Evolutionary conservation across 2,888 invertebrate species (phyloP).

Genomic region (Nowickia ferox): DNA sequence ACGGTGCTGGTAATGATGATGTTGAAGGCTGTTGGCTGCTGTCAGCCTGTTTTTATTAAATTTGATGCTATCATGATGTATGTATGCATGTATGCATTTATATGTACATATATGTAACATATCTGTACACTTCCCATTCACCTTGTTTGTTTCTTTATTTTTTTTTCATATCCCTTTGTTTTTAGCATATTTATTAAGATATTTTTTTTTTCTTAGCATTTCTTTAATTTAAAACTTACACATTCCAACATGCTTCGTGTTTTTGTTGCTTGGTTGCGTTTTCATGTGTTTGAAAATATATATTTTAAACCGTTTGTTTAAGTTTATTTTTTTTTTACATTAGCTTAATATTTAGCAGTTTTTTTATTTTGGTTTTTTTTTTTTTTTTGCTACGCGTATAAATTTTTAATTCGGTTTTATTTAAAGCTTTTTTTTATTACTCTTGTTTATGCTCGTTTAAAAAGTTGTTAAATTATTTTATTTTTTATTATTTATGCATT

Average conservation of each 20-base stretch:
- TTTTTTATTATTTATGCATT: constrained; percentile 14
- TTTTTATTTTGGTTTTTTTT: too few species aligned
- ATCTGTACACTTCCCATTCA: constrained; percentile 62
- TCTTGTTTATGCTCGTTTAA: constrained; percentile 25
- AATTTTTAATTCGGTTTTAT: constrained; percentile 48
- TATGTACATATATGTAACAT: background rate
- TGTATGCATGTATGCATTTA: background rate
- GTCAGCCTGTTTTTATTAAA: constrained; percentile 49
- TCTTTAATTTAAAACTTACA: constrained; percentile 60
- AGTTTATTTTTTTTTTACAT: background rate
- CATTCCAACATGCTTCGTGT: constrained; percentile 57
- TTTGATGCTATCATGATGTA: constrained; percentile 62
- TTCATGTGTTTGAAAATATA: constrained; percentile 25
- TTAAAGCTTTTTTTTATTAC: constrained; percentile 53
- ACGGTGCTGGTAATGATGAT: constrained; percentile 35
- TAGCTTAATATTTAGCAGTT: background rate
- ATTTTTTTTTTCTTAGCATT: constrained; percentile 6
- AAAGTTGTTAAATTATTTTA: constrained; percentile 18
- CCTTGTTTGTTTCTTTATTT: constrained; percentile 65
- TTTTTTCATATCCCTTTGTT: constrained; percentile 6
- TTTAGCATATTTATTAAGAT: constrained; percentile 18
- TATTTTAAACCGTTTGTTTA: background rate
- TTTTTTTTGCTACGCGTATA: constrained; percentile 87
- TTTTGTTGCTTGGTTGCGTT: constrained; percentile 33
- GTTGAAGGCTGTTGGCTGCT: constrained; percentile 50